These are phyloP conservation scores for Xiphydria camelus DNA, from an alignment of 2,888 invertebrate species.

Conservation along the genomic window DNA sequence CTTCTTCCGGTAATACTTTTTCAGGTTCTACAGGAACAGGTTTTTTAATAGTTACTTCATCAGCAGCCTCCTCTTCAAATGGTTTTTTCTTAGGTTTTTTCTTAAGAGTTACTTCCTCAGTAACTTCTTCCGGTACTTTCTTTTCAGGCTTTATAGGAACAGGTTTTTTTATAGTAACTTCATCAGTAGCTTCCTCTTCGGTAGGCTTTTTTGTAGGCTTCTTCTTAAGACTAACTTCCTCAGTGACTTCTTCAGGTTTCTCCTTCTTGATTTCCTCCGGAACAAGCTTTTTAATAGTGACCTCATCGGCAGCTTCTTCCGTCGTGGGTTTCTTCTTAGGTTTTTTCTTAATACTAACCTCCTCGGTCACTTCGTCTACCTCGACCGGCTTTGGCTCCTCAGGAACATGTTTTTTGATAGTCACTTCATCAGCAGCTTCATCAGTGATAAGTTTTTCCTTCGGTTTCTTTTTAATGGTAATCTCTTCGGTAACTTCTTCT, in stretches of 20 bases:
- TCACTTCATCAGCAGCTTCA: slow-evolving; percentile 57
- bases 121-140: slow-evolving; percentile 34
- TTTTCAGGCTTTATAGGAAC: slow-evolving; percentile 22
- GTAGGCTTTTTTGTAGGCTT: slow-evolving; percentile 53
- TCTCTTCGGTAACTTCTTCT: slow-evolving; percentile 35
- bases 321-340: slow-evolving; percentile 34
- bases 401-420: slow-evolving; percentile 45
- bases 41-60: slow-evolving; percentile 34
- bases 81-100: slow-evolving; percentile 41
- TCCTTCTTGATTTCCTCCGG: slow-evolving; percentile 36
- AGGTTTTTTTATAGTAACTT: slow-evolving; percentile 29
- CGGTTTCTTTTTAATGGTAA: slow-evolving; percentile 29
- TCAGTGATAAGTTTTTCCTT: slow-evolving; percentile 30
- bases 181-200: slow-evolving; percentile 25
- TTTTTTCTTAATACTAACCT: slow-evolving; percentile 39
- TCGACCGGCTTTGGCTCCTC: slow-evolving; percentile 36
- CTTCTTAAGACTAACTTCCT: slow-evolving; percentile 38
- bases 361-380: slow-evolving; percentile 31
- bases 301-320: slow-evolving; percentile 35
- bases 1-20: slow-evolving; percentile 32
- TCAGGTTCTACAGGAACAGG: slow-evolving; percentile 29
- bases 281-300: slow-evolving; percentile 32
- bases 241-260: slow-evolving; percentile 31
- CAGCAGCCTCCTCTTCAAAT: slow-evolving; percentile 31
- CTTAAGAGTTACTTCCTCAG: slow-evolving; percentile 33